Conservation (phyloP, 2,113 vertebrate species). For the Muscicapa adusta region DNA sequence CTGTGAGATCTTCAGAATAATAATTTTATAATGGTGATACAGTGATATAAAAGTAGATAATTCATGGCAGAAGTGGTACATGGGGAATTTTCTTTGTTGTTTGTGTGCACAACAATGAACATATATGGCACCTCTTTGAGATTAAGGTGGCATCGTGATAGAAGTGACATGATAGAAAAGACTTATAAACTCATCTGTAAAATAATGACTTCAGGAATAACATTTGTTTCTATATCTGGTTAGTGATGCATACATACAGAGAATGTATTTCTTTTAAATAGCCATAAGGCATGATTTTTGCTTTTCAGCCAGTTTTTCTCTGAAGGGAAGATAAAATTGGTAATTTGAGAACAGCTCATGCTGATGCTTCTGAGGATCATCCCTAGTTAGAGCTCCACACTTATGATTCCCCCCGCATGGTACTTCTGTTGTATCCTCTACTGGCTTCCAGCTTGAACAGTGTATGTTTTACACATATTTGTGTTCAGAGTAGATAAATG, state of each 20-base stretch:
- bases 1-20: not conserved
- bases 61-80: not conserved
- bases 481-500: not conserved
- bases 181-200: not conserved
- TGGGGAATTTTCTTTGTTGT: not conserved
- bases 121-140: not conserved
- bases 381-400: not conserved
- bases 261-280: not conserved
- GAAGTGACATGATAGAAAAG: not conserved
- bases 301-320: not conserved
- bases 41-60: not conserved
- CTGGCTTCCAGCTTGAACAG: not conserved
- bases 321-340: not conserved
- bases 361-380: not conserved
- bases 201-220: not conserved
- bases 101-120: not conserved
- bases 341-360: not conserved
- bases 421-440: not conserved
- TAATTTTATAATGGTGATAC: not conserved
- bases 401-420: rapidly evolving
- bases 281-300: not conserved
- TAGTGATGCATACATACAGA: not conserved
- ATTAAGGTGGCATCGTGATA: not conserved
- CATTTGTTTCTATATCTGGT: not conserved
- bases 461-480: not conserved